These are phyloP conservation scores for Drosophila trichaetosa DNA, from an alignment of 2,888 invertebrate species.

Conservation along the genomic window DNA sequence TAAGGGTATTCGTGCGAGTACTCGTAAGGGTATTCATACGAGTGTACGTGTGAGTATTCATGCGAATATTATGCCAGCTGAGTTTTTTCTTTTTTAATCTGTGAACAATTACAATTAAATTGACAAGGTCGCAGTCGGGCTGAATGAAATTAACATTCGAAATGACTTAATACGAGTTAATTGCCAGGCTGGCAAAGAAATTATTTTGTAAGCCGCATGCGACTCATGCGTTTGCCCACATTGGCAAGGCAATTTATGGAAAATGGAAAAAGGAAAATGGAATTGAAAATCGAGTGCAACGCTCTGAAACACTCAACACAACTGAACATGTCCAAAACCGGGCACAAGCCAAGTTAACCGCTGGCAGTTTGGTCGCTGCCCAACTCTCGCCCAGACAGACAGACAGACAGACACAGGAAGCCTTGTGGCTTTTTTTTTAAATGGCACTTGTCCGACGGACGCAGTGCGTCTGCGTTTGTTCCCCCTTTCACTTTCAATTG, in stretches of 20 bases:
- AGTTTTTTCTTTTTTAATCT: slow-evolving; percentile 9
- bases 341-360: slow-evolving; percentile 8
- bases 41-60: not conserved
- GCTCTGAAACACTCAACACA: slow-evolving; percentile 30
- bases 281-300: slow-evolving; percentile 47
- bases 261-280: slow-evolving; percentile 9
- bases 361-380: slow-evolving; percentile 4
- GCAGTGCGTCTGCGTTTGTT: slow-evolving; percentile 21
- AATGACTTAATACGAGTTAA: slow-evolving; percentile 70
- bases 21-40: not conserved
- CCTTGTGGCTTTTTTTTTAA: not conserved
- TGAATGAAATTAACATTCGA: slow-evolving; percentile 61
- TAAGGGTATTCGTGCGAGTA: not conserved
- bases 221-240: slow-evolving; percentile 18
- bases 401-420: not conserved
- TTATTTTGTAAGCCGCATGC: slow-evolving; percentile 11
- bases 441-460: slow-evolving; percentile 3
- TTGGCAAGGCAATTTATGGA: not conserved
- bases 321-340: slow-evolving; percentile 18
- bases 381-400: not conserved
- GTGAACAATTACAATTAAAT: slow-evolving; percentile 59
- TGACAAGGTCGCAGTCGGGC: slow-evolving; percentile 65
- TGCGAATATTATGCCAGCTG: not conserved
- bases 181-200: slow-evolving; percentile 40
- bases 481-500: slow-evolving; percentile 74